phyloP scores from a whole-genome alignment of 2,113 vertebrate genomes.

The Camelus bactrianus region DNA sequence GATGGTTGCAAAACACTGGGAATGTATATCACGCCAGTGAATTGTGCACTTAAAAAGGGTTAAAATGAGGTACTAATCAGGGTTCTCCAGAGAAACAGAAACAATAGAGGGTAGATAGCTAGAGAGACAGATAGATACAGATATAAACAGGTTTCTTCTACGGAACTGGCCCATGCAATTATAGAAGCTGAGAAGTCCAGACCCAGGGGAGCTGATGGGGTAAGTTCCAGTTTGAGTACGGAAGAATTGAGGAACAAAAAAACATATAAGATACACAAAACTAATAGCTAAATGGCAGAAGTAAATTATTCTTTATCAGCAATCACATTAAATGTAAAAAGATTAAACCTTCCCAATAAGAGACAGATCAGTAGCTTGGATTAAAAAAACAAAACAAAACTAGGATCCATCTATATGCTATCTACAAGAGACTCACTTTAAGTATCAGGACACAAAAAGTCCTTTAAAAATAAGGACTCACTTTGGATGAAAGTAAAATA shows the following conservation, averaged over 20 bases:
- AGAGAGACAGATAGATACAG: not conserved
- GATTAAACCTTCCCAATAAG: not conserved
- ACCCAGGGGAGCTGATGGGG: not conserved
- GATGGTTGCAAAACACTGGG: not conserved
- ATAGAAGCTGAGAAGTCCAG: not conserved
- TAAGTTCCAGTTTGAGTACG: not conserved
- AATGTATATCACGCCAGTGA: not conserved
- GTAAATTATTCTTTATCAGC: not conserved
- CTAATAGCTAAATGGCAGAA: not conserved
- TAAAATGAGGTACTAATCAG: not conserved
- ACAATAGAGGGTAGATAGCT: not conserved
- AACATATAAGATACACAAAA: not conserved
- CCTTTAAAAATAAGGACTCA: no score
- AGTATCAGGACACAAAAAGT: not conserved
- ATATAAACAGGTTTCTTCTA: not conserved
- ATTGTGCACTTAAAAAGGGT: not conserved
- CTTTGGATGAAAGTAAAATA: no score
- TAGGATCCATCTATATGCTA: not conserved
- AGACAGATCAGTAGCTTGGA: not conserved
- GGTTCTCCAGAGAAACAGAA: not conserved
- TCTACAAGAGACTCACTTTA: not conserved
- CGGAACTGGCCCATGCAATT: not conserved
- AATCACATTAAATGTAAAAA: not conserved
- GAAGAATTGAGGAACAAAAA: not conserved
- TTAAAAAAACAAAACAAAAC: not conserved